Base-by-base conservation (phyloP, 2,113 vertebrate species). In the Passer domesticus region DNA sequence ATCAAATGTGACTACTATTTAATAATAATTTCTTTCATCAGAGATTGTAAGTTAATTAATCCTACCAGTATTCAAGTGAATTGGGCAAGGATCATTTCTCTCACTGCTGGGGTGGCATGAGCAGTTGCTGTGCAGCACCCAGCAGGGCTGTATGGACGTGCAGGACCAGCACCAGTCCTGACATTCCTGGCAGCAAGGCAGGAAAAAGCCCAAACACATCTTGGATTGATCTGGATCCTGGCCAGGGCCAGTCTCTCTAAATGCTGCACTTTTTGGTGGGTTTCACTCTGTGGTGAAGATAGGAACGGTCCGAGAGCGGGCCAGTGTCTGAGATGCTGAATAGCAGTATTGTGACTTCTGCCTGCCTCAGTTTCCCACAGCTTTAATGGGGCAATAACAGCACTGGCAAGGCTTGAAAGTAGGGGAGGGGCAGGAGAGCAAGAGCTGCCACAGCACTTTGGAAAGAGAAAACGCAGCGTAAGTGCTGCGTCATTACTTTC, bases 361-460 rank as follows among this genome's bases (percentile, higher is more conserved):
- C 39, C 49, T 82, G 81, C 64, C 87, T 94, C 66, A 25, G 62
- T 91, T 97, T 92, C 62, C 78, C 87, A 82, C 69, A 89, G 70
- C 46, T 89, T 92, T 87, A 85, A 69, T 5, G 50, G 73, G 63
- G 64, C 77, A 64, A 21, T 55, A 78, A 52, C 47, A 59, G 35
- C 1, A 5, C 56, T 68, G 87, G 60, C 83, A 67, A 5, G 3
- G 87, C 89, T 67, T 50, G 73, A 83, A 31, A 46, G 87, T 43
- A 78, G 60, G 84, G 89, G 83, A 92, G 91, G 79, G 62, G 59
- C 88, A 73, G 85, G 44, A 70, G 31, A 91, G 56, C 4, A 10
- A 75, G 78, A 85, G 60, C 87, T 95, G 76, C 68, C 39, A 13
- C 86, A 92, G 91, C 87, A 81, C n/a, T 94, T 90, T 84, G 86